Evolutionary conservation across 2,797 vertebrate species (phyloP).

Genomic region (Anableps anableps): DNA sequence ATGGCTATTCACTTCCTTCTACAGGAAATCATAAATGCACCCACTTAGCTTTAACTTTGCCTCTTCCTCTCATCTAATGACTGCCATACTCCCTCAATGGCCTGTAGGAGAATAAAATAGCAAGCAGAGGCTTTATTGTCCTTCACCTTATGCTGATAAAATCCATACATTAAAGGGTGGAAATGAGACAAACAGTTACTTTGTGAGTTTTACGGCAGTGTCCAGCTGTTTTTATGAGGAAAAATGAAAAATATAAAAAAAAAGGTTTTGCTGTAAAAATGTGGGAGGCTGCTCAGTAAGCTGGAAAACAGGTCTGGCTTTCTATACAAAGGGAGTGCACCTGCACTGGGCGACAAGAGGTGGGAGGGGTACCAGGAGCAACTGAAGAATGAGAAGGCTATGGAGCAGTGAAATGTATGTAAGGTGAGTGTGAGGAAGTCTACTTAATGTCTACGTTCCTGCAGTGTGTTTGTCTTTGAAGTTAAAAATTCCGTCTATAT

Average conservation of each 20-base stretch:
- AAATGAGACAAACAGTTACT: constrained; percentile 49
- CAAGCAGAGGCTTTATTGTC: constrained; percentile 12
- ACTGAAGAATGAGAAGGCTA: background rate
- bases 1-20: constrained; percentile 88
- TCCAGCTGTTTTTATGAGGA: constrained; percentile 68
- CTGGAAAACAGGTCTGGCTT: constrained; percentile 62
- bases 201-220: constrained; percentile 62
- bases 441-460: background rate
- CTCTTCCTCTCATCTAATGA: constrained; percentile 81
- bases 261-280: constrained; percentile 66
- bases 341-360: constrained; percentile 59
- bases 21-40: constrained; percentile 93
- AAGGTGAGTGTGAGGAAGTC: background rate
- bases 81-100: constrained; percentile 78
- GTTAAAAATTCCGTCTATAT: background rate
- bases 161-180: constrained; percentile 18
- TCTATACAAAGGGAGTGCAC: constrained; percentile 70
- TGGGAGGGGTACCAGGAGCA: constrained; percentile 35
- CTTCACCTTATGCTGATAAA: constrained; percentile 11
- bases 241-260: constrained; percentile 65
- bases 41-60: constrained; percentile 82
- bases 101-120: constrained; percentile 57
- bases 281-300: constrained; percentile 36
- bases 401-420: background rate
- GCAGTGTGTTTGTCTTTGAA: background rate